phyloP scores from a whole-genome alignment of 1,140 invertebrate genomes.

The Euura saliciscinereae region DNA sequence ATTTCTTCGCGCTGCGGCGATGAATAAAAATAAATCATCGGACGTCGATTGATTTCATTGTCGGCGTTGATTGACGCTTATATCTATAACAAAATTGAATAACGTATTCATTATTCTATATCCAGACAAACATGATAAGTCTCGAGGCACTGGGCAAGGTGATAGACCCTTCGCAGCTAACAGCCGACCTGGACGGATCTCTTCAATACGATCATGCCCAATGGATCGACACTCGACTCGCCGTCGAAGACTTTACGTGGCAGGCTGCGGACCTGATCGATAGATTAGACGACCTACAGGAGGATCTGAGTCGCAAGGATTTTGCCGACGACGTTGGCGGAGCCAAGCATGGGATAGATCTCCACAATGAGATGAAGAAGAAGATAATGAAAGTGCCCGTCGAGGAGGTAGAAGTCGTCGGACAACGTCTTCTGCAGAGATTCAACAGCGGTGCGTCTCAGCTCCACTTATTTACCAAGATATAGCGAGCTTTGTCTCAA shows the following conservation, averaged over 20 bases:
- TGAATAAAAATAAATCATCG: neutral
- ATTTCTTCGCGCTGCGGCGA: neutral
- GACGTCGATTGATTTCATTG: neutral
- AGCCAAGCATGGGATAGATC: slow-evolving; percentile 88
- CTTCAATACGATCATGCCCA: slow-evolving; percentile 94
- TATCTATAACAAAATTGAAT: slow-evolving; percentile 11
- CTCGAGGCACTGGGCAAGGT: slow-evolving; percentile 91
- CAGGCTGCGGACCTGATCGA: slow-evolving; percentile 91
- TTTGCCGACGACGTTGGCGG: slow-evolving; percentile 91
- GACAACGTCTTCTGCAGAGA: slow-evolving; percentile 70
- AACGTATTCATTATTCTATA: slow-evolving; percentile 30
- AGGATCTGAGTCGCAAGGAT: slow-evolving; percentile 88
- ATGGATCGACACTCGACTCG: slow-evolving; percentile 94
- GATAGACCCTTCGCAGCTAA: slow-evolving; percentile 90
- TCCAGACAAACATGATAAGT: slow-evolving; percentile 94
- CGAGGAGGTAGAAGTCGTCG: slow-evolving; percentile 86
- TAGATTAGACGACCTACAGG: slow-evolving; percentile 87
- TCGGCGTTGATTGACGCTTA: neutral
- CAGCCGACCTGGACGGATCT: slow-evolving; percentile 91
- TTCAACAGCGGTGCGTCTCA: slow-evolving; percentile 48
- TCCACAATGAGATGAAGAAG: slow-evolving; percentile 94
- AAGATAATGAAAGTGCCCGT: slow-evolving; percentile 92
- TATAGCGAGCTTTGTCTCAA: neutral
- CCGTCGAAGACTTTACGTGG: slow-evolving; percentile 94
- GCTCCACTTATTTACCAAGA: no score